Evolutionary conservation across 1,140 invertebrate genomes (phyloP).

Genomic region (Megalopta genalis): DNA sequence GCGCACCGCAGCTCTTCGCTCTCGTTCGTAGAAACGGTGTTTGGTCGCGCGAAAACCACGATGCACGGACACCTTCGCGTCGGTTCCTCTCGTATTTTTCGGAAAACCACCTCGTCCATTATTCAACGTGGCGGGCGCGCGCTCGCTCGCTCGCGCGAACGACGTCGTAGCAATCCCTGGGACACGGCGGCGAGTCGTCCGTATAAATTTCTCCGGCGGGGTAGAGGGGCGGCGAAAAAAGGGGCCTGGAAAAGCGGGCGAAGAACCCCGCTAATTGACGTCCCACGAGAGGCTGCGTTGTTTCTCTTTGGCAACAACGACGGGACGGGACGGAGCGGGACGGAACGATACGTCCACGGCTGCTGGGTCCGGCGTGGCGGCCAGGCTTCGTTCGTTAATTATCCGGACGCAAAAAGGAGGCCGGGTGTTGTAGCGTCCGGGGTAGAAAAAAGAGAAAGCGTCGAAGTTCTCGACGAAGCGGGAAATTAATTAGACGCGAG

Average conservation of each 20-base stretch:
- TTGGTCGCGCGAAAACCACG: too few relatives aligned
- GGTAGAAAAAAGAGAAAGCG: slow-evolving; percentile 41
- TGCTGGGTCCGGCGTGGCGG: too few relatives aligned
- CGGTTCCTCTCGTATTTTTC: not conserved
- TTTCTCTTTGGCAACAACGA: slow-evolving; percentile 55
- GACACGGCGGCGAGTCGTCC: slow-evolving; percentile 7
- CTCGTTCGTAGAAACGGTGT: not conserved
- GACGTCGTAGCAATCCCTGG: slow-evolving; percentile 7
- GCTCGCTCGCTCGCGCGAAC: too few relatives aligned
- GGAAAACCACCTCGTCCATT: slow-evolving; percentile 27
- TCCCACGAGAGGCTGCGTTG: slow-evolving; percentile 49
- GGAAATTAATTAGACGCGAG: slow-evolving; percentile 54
- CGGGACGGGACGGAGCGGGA: too few relatives aligned
- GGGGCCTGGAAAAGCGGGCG: slow-evolving; percentile 9
- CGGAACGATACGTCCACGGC: too few relatives aligned
- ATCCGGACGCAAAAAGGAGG: slow-evolving; percentile 26
- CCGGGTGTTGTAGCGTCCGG: slow-evolving; percentile 1
- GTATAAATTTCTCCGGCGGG: not conserved
- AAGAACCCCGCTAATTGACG: slow-evolving; percentile 58
- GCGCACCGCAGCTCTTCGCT: not conserved
- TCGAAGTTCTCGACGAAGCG: slow-evolving; percentile 42
- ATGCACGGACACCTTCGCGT: too few relatives aligned
- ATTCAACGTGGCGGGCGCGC: slow-evolving; percentile 13
- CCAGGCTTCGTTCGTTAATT: slow-evolving; percentile 53
- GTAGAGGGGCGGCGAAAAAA: not conserved